A percentile compares a stretch with the other conserved stretches of the same genome.
Conservation (phyloP, 2,888 invertebrate genomes). For the Acrobasis repandana region DNA sequence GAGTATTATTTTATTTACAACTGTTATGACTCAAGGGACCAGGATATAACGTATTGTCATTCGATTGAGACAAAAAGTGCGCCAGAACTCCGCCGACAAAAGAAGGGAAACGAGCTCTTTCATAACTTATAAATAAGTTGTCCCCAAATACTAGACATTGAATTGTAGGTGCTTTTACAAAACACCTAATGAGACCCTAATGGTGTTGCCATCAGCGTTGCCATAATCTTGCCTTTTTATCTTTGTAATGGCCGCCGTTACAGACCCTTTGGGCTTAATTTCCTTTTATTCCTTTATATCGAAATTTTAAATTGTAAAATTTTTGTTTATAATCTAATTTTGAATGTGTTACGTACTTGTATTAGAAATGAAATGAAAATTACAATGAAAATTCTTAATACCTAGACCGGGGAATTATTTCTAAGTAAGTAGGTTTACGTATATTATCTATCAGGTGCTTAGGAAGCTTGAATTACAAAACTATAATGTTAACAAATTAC, state of each 20-base stretch:
- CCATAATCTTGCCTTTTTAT: slow-evolving; percentile 24
- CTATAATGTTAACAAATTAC: too few species aligned
- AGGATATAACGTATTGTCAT: slow-evolving; percentile 16
- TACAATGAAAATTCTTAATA: neutral
- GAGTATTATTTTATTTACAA: slow-evolving; percentile 14
- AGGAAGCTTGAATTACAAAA: too few species aligned
- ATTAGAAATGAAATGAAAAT: too few species aligned
- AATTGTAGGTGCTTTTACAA: slow-evolving; percentile 19
- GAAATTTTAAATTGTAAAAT: slow-evolving; percentile 19
- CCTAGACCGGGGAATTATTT: neutral
- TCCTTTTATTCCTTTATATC: slow-evolving; percentile 21
- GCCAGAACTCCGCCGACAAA: slow-evolving; percentile 12
- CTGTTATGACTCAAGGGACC: slow-evolving; percentile 17
- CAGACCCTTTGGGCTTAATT: slow-evolving; percentile 20
- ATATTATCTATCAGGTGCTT: too few species aligned
- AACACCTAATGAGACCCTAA: slow-evolving; percentile 23
- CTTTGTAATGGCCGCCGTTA: slow-evolving; percentile 23
- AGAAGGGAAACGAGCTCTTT: slow-evolving; percentile 21
- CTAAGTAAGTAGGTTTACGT: too few species aligned
- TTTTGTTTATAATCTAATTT: slow-evolving; percentile 15
- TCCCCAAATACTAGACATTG: slow-evolving; percentile 19
- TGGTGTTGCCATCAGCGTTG: slow-evolving; percentile 22
- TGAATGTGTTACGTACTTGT: slow-evolving; percentile 1
- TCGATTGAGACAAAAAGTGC: slow-evolving; percentile 15
- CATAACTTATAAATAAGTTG: slow-evolving; percentile 22